A percentile compares a stretch with the other conserved stretches of the same genome.
Conservation (phyloP, 1,140 invertebrate genomes). For the Euwallacea fornicatus region DNA sequence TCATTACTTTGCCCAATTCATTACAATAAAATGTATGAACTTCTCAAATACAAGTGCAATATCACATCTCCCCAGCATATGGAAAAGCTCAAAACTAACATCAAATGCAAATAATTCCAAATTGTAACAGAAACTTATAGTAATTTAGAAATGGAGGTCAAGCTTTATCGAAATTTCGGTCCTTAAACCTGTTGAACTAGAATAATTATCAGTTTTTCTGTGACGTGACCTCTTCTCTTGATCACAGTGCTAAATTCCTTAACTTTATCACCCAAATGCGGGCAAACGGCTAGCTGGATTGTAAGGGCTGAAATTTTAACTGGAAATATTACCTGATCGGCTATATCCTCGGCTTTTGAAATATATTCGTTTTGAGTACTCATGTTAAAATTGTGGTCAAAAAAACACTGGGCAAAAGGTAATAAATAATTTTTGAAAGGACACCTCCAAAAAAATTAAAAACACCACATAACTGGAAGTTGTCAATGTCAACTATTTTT, state of each 20-base stretch:
- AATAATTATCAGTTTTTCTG: conserved; percentile 23
- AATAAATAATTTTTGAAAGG: conserved; percentile 36
- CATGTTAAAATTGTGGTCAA: conserved; percentile 61
- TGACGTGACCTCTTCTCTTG: conserved; percentile 26
- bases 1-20: no score
- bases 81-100: conserved; percentile 5
- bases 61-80: not conserved
- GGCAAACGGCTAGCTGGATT: no score
- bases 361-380: conserved; percentile 85
- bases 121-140: not conserved
- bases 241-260: no score
- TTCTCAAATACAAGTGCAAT: no score
- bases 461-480: conserved; percentile 34
- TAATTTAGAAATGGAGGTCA: not conserved
- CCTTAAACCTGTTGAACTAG: conserved; percentile 23
- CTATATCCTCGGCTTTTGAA: conserved; percentile 89
- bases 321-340: conserved; percentile 78
- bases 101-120: not conserved
- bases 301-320: no score
- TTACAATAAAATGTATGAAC: no score
- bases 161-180: conserved; percentile 1
- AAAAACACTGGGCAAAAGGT: conserved; percentile 37
- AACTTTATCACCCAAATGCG: not conserved
- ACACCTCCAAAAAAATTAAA: conserved; percentile 12
- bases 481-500: conserved; percentile 23